Evolutionary conservation across 2,113 vertebrate species (phyloP), one percentile per base, ranked within the genome.

Genomic region (Glaucidium brasilianum): DNA sequence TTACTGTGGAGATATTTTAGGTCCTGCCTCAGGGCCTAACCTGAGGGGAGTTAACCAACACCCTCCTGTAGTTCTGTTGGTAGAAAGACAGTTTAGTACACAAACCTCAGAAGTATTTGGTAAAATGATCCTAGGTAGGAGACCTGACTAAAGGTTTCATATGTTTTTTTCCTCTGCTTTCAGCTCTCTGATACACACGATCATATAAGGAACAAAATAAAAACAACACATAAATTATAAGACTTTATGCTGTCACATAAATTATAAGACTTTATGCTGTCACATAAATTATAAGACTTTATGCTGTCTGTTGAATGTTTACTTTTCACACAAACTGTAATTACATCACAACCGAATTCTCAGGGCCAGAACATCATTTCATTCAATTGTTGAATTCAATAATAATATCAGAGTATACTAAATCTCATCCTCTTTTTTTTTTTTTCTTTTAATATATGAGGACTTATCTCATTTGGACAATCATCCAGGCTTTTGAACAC

Each of bases 101-200:
- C 18, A 80, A 34, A 49, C 22, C 14, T 59, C 50, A 26, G 34
- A 19, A 63, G 23, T 12, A 34, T 8, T 23, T 22, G 9, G 22
- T 34, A 22, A 39, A 58, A 62, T 23, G 27, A 13, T 2, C 4
- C 17, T 1, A 0, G 17, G 26, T 3, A 14, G 32, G 29, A 88
- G 52, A 68, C 37, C 13, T 55, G 32, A 20, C 30, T 39, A 17
- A n/a, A 23, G 26, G 5, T 47, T 52, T 63, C 22, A 4, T 22
- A 2, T 10, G 3, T 0, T 1, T 41, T 58, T 50, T 74, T 60
- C 13, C 6, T 26, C 41, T 45, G 41, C 15, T 78, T 83, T 78
- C 16, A 52, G 12, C 12, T 32, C n/a, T 52, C 62, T 78, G 62
- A 69, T 45, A 37, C 11, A 63, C 11, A 17, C 8, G 25, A 37